Base-by-base conservation (phyloP, 2,113 vertebrate genomes). In the Corydoras maculifer region DNA sequence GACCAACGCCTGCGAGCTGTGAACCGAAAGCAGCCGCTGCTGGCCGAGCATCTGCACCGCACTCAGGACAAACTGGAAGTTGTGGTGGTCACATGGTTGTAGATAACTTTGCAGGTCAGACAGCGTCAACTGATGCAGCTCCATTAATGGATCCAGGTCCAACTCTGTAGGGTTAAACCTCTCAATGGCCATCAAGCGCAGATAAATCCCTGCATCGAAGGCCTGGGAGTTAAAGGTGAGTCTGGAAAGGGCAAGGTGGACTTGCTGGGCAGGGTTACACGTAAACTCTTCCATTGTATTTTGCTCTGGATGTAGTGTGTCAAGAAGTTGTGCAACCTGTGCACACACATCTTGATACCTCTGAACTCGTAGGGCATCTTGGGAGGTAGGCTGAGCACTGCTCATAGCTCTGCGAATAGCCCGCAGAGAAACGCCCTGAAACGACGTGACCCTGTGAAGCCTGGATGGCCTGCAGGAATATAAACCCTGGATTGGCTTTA, bases 361-460 rank as follows among this genome's bases (percentile, higher is more conserved):
- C 25, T 25, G 58, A 60, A 57, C 66, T 8, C 75, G 51, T 29
- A 53, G 49, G 4, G 30, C 4, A 8, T 73, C 69, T 29, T 18
- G 66, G 1, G 29, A 35, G 3, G 59, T 48, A 51, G 55, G 58
- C 3, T 60, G 50, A 10, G 66, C 61, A 49, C 64, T 50, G 32
- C 43, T 70, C 11, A 81, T 68, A 11, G 73, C 79, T 68, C 73
- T 83, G 29, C 75, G 71, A 70, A 82, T 80, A 30, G 71, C 68
- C 30, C 80, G 74, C 4, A 68, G 5, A 6, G 79, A 60, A 14
- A 83, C 63, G 0, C 83, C 80, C 57, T 63, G 74, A 61, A 85
- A 85, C 48, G 69, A 75, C 2, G 83, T 83, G 65, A 85, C 68
- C 68, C 82, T 79, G 58, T 71, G 78, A 6, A 83, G 64, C 35